Evolutionary conservation across 1,140 invertebrate genomes (phyloP), one percentile per base, ranked within the genome.

Genomic region (Parasteatoda tepidariorum): DNA sequence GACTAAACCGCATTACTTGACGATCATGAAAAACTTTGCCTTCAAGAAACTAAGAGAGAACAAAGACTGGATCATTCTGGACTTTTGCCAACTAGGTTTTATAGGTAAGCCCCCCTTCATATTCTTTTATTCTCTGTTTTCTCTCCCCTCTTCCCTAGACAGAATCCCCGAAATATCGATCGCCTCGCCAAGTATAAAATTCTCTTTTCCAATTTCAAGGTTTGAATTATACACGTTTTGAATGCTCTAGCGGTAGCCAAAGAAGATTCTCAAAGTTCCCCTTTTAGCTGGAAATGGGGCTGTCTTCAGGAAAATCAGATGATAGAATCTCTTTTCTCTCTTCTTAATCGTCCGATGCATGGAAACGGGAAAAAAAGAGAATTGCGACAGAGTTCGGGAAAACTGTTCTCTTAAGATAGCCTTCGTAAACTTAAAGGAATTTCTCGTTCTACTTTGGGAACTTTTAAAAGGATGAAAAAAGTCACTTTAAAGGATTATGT

Each of bases 41-140:
- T 90, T 86, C 66, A 88, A 96, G 1, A 92, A 94, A 85, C 34
- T 84, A 22, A 91, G 93, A 0, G 90, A 91, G 34, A 95, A 92
- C 86, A 92, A 94, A 84, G 91, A 94, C 75, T 99, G 97, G 97
- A 94, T 98, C 86, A 93, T 98, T 31, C 89, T 98, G 9, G 96
- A 98, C 88, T 99, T 97, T 88, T 98, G 96, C 87, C 94, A 95
- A 84, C 91, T 98, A 1, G 96, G 96, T 48, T 97, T 96, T 88
- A 97, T 97, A 83, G 95, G 95, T n/a, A 98, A 98, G 91, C 92
- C 81, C 38, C 70, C 81, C 31, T 70, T 67, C 59, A n/a, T n/a
- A n/a, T n/a, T n/a, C n/a, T n/a, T n/a, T n/a, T 70, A 70, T 61
- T 31, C 26, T 61, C 34, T 54, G 28, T 30, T 24, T 41, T 66